Evolutionary conservation across 2,888 invertebrate species (phyloP), one percentile per base, ranked within the genome.

Genomic region (Phania funesta): DNA sequence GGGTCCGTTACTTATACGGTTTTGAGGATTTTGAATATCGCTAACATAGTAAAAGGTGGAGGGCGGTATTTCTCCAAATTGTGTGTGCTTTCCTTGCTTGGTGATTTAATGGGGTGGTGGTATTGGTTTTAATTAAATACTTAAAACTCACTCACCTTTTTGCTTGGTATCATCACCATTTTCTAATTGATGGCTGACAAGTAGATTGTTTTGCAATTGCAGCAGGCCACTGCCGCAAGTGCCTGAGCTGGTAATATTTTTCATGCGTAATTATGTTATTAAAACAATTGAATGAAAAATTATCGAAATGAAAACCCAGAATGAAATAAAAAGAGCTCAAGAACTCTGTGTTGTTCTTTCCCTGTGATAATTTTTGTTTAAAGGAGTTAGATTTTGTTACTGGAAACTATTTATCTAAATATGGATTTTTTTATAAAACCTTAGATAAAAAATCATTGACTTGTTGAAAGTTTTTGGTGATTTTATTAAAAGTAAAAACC

Each of bases 171-270:
- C 88, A 76, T 76, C 80, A 62, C 78, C 77, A 75, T 74, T 84
- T 82, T 84, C 81, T 67, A 82, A 80, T 67, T 85, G 80, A 80
- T 84, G 84, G 83, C 80, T 82, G 70, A 79, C 74, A 56, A 83
- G 73, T 11, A 89, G 86, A 86, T 89, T 89, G 84, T 88, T 89
- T 85, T 88, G 89, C 89, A 89, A 84, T 85, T 89, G 89, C 87
- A 89, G 87, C 88, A 89, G 86, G 80, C 88, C 88, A 81, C 86
- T 89, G 88, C 89, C 86, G 85, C 89, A 89, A 89, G 89, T 89
- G 89, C 88, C 87, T 67, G 89, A 86, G 86, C 88, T 89, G 81
- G 89, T 89, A 84, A 89, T 89, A 87, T 89, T 89, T 89, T 89
- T 89, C 88, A 89, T 89, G 87, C 88, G 82, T 82, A 75, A 88